A percentile compares a stretch with the other conserved stretches of the same genome.
phyloP scores from a whole-genome alignment of 2,888 invertebrate species.

The Ectobius pallidus region DNA sequence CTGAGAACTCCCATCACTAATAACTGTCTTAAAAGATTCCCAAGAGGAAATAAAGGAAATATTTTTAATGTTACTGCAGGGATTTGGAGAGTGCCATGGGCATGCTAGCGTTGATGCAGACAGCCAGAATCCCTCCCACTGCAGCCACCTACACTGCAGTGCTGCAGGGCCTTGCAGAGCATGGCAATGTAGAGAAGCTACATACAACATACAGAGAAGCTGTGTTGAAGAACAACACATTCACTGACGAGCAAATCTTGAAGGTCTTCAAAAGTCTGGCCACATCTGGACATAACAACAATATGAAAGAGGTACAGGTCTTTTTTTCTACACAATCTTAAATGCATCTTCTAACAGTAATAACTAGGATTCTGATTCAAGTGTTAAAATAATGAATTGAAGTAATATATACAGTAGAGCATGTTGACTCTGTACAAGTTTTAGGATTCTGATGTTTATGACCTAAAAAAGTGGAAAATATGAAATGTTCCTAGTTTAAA shows the following conservation, averaged over 20 bases:
- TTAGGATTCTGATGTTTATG: no score
- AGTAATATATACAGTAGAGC: no score
- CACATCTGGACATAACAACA: slow-evolving; percentile 48
- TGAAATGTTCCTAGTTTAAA: no score
- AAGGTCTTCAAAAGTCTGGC: slow-evolving; percentile 58
- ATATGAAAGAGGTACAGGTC: slow-evolving; percentile 8
- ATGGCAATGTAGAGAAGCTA: slow-evolving; percentile 53
- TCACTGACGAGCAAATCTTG: slow-evolving; percentile 56
- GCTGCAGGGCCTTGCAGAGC: slow-evolving; percentile 59
- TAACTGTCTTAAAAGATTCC: no score
- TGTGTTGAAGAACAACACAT: neutral
- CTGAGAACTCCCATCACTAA: no score
- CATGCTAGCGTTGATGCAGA: slow-evolving; percentile 64
- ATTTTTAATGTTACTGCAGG: no score
- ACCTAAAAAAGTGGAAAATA: no score
- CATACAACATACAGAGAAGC: slow-evolving; percentile 48
- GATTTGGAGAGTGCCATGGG: slow-evolving; percentile 57
- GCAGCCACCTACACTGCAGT: slow-evolving; percentile 60
- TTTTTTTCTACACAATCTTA: neutral
- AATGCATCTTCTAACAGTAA: no score
- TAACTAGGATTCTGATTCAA: no score
- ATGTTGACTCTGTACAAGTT: no score
- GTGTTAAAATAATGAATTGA: no score
- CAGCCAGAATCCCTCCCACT: slow-evolving; percentile 59
- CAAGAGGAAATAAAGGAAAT: no score